These are phyloP conservation scores for Phyllotreta cruciferae DNA, from an alignment of 2,888 invertebrate species.

Conservation along the genomic window DNA sequence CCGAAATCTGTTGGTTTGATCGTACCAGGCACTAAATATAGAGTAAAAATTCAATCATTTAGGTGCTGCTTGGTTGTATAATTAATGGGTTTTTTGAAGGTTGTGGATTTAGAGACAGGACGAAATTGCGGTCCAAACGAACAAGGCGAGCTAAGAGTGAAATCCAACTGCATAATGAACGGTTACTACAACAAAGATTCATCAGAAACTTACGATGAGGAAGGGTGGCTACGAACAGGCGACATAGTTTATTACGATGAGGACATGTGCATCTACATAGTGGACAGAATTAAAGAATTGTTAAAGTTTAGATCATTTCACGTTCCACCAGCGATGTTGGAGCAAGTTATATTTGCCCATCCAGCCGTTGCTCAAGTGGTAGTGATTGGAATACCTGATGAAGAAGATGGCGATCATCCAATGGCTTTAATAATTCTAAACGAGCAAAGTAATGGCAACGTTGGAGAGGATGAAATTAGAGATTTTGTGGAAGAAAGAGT, in stretches of 20 bases:
- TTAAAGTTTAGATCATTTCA: slow-evolving; percentile 63
- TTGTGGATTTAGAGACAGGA: slow-evolving; percentile 51
- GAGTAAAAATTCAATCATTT: slow-evolving; percentile 42
- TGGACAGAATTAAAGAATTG: slow-evolving; percentile 63
- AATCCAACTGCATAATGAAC: slow-evolving; percentile 55
- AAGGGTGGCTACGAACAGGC: slow-evolving; percentile 63
- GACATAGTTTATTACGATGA: slow-evolving; percentile 64
- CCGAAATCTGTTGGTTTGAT: slow-evolving; percentile 50
- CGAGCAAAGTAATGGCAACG: slow-evolving; percentile 16
- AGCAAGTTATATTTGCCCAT: slow-evolving; percentile 51
- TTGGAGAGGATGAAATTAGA: slow-evolving; percentile 47
- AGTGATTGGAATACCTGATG: slow-evolving; percentile 53
- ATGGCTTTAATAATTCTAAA: slow-evolving; percentile 48
- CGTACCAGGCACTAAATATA: slow-evolving; percentile 48
- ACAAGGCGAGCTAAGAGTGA: slow-evolving; percentile 64
- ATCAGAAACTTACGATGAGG: slow-evolving; percentile 58
- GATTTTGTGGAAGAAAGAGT: slow-evolving; percentile 49
- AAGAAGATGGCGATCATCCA: slow-evolving; percentile 54
- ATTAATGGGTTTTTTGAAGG: slow-evolving; percentile 29
- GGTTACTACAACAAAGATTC: slow-evolving; percentile 63
- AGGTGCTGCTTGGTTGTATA: background rate
- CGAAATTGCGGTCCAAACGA: slow-evolving; percentile 55
- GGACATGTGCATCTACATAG: slow-evolving; percentile 61
- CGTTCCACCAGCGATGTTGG: slow-evolving; percentile 56
- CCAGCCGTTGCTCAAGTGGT: slow-evolving; percentile 49